A percentile compares a stretch with the other conserved stretches of the same genome.
Evolutionary conservation across 2,888 invertebrate genomes (phyloP).

Genomic region (Chrysotoxum bicinctum): DNA sequence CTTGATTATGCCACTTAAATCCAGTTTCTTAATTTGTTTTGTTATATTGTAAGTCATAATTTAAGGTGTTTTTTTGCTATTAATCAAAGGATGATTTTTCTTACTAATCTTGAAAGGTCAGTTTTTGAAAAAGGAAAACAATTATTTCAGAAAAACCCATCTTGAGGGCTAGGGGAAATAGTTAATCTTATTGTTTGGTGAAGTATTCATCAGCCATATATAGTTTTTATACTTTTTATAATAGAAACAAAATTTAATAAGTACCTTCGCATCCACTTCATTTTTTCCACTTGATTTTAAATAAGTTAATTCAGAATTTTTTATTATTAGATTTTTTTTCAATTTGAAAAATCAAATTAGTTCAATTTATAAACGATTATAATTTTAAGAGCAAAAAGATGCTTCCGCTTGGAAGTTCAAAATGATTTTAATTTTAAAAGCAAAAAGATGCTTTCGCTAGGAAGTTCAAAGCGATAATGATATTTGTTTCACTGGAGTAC

Average conservation of each 20-base stretch:
- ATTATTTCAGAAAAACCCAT: too few relatives aligned
- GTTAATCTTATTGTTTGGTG: too few relatives aligned
- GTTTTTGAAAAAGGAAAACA: too few relatives aligned
- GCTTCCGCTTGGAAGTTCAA: background rate
- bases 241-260: background rate
- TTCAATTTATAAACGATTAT: background rate
- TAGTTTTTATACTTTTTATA: background rate
- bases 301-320: background rate
- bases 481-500: background rate
- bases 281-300: background rate
- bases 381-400: background rate
- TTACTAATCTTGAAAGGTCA: too few relatives aligned
- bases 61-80: too few relatives aligned
- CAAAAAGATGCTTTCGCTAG: conserved; percentile 19
- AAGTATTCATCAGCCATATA: too few relatives aligned
- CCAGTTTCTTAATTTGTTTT: too few relatives aligned
- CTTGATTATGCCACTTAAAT: too few relatives aligned
- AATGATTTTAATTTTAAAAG: too few relatives aligned
- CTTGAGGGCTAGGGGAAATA: too few relatives aligned
- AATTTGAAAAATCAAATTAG: background rate
- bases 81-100: too few relatives aligned
- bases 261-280: conserved; percentile 59
- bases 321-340: background rate
- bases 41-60: too few relatives aligned
- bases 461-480: conserved; percentile 29